These are phyloP conservation scores for Drosophila truncata DNA, from an alignment of 1,140 invertebrate species.

Conservation along the genomic window DNA sequence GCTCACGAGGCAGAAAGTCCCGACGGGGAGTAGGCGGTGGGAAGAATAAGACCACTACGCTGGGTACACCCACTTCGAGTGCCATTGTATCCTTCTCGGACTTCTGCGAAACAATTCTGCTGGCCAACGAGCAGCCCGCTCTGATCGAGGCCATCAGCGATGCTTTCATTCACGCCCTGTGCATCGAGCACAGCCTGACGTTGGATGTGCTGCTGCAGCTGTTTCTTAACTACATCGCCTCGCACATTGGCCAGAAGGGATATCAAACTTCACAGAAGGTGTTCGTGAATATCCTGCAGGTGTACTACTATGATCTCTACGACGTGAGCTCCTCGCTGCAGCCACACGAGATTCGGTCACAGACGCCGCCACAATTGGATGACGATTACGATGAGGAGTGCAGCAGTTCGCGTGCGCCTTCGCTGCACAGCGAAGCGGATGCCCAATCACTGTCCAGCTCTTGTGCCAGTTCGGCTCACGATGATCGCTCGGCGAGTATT, in stretches of 20 bases:
- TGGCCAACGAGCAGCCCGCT: conserved; percentile 70
- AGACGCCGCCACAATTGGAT: conserved; percentile 72
- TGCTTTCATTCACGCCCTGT: conserved; percentile 80
- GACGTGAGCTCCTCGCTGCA: conserved; percentile 75
- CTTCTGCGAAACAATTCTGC: conserved; percentile 79
- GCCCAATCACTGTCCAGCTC: conserved; percentile 78
- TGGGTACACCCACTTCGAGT: conserved; percentile 43
- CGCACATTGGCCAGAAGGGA: conserved; percentile 80
- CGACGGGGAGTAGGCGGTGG: conserved; percentile 22
- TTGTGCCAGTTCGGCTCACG: conserved; percentile 72
- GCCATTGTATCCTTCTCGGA: conserved; percentile 78
- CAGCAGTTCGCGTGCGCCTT: conserved; percentile 70
- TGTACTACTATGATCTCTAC: conserved; percentile 78
- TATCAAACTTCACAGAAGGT: conserved; percentile 84
- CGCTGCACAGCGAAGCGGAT: conserved; percentile 77
- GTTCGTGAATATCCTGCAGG: conserved; percentile 77
- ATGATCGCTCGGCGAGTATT: conserved; percentile 63
- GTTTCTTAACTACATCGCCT: conserved; percentile 83
- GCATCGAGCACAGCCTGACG: conserved; percentile 75
- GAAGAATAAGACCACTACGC: conserved; percentile 24
- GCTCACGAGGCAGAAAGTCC: conserved; percentile 20
- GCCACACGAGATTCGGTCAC: conserved; percentile 61
- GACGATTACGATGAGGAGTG: conserved; percentile 79
- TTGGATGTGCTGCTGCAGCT: conserved; percentile 74
- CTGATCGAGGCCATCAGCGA: conserved; percentile 83